Conservation (phyloP, 2,797 vertebrate genomes). For the Buceros bicornis region DNA sequence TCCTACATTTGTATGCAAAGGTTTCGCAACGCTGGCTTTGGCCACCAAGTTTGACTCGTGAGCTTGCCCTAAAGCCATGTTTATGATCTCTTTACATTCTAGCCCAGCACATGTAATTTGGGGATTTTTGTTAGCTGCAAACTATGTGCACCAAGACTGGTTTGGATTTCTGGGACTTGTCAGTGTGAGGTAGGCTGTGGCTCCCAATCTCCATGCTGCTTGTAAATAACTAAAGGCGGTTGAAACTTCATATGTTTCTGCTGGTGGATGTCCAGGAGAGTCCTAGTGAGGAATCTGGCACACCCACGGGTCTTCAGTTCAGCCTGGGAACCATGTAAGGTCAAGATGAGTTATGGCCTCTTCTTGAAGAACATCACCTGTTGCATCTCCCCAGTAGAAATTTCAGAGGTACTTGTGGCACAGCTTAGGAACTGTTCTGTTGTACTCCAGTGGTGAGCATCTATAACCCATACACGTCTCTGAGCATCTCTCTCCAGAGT, state of each 20-base stretch:
- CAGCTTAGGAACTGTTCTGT: accelerated
- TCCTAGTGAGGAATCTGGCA: background rate
- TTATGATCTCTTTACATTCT: background rate
- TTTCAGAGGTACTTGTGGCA: background rate
- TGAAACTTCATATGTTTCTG: background rate
- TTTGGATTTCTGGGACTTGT: background rate
- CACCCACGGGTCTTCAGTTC: background rate
- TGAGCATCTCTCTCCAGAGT: background rate
- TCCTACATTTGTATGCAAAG: background rate
- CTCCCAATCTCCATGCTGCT: background rate
- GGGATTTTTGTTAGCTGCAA: background rate
- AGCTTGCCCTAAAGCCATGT: background rate
- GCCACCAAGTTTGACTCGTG: background rate
- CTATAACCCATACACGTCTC: accelerated
- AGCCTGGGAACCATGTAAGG: background rate
- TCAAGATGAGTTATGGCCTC: background rate
- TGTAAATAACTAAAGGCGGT: background rate
- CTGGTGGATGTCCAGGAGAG: background rate
- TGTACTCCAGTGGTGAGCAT: background rate
- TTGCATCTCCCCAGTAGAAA: background rate
- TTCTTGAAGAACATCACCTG: background rate
- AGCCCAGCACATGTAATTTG: background rate
- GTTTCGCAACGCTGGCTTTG: constrained; percentile 1
- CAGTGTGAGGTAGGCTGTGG: too few relatives aligned
- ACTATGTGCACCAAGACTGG: background rate